Percentiles rank a stretch among this genome's conserved stretches.
Evolutionary conservation across 1,140 invertebrate genomes (phyloP).

Genomic region (Patella vulgata): DNA sequence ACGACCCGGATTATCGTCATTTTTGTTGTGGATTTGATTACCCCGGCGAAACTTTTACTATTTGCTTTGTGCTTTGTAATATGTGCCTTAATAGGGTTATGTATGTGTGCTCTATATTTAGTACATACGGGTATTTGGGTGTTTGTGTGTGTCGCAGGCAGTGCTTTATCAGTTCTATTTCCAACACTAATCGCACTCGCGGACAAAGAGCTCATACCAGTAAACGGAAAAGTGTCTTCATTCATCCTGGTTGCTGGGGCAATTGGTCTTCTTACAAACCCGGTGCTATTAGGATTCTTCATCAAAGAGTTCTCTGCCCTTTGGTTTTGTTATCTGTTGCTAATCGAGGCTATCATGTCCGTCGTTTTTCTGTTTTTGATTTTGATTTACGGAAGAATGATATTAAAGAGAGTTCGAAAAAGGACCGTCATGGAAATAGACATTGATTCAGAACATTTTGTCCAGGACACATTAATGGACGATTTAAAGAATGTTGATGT

Average conservation of each 20-base stretch:
- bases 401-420: too few species aligned
- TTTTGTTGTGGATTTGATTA: conserved; percentile 28
- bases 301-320: conserved; percentile 40
- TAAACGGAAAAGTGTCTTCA: conserved; percentile 44
- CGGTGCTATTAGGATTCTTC: conserved; percentile 40
- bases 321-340: conserved; percentile 41
- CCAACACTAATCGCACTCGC: conserved; percentile 43
- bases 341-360: conserved; percentile 27
- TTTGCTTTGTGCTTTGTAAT: conserved; percentile 25
- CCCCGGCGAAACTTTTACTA: conserved; percentile 28
- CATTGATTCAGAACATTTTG: too few species aligned
- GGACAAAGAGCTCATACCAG: conserved; percentile 33
- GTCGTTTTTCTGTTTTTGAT: conserved; percentile 17
- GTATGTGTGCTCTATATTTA: conserved; percentile 22
- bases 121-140: conserved; percentile 41
- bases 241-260: conserved; percentile 37
- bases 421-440: too few species aligned
- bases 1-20: conserved; percentile 35
- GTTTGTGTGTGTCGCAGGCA: conserved; percentile 28
- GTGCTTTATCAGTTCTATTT: conserved; percentile 41
- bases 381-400: conserved; percentile 8
- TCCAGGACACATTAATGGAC: too few species aligned
- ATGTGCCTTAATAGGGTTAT: conserved; percentile 22
- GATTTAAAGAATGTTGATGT: too few species aligned
- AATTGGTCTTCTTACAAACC: conserved; percentile 34